Evolutionary conservation across 1,140 invertebrate genomes (phyloP).

Genomic region (Lepidurus packardi): DNA sequence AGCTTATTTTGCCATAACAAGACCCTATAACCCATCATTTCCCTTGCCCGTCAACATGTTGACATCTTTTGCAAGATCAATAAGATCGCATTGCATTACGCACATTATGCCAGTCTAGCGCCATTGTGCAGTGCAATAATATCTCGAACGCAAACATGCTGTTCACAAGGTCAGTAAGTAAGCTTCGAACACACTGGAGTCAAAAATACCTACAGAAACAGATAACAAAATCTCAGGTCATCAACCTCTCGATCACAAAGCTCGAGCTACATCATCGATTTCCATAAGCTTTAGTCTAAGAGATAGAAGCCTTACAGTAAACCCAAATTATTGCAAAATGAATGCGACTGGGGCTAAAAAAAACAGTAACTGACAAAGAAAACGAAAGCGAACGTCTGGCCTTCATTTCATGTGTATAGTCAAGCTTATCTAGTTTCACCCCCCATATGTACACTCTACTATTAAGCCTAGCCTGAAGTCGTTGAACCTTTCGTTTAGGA

Average conservation of each 20-base stretch:
- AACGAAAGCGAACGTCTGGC: background rate
- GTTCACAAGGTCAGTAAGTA: background rate
- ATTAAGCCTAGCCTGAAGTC: background rate
- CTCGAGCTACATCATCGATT: too few species aligned
- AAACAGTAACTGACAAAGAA: too few species aligned
- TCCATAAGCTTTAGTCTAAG: too few species aligned
- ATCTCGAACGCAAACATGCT: background rate
- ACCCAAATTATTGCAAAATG: too few species aligned
- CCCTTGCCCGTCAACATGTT: background rate
- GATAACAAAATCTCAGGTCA: too few species aligned
- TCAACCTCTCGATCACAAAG: too few species aligned
- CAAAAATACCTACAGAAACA: too few species aligned
- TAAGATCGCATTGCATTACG: background rate
- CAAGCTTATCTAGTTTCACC: background rate
- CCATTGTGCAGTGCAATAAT: background rate
- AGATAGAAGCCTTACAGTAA: too few species aligned
- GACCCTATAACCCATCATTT: background rate
- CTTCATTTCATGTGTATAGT: background rate
- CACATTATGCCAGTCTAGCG: background rate
- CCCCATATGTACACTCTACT: slow-evolving; percentile 16
- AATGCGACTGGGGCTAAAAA: too few species aligned
- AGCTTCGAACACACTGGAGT: too few species aligned
- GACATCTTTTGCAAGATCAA: slow-evolving; percentile 8
- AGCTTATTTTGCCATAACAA: background rate
- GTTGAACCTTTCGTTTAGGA: background rate